phyloP scores from a whole-genome alignment of 2,113 vertebrate species.

The Pterocles gutturalis region DNA sequence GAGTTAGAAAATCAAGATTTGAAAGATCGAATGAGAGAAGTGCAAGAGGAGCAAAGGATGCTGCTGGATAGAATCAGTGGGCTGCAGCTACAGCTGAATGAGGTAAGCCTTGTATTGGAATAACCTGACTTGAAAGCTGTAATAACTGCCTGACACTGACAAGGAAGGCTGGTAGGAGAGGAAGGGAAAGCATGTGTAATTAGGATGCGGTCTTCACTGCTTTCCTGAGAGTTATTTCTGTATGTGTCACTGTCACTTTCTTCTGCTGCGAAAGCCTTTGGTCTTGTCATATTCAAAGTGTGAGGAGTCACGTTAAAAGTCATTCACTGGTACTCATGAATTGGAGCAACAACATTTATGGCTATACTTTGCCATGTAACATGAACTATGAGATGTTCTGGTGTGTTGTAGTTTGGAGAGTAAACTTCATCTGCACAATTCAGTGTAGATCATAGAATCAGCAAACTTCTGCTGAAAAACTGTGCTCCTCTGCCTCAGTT shows the following conservation, averaged over 20 bases:
- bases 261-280: background rate
- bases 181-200: background rate
- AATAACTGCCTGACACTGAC: rapidly evolving
- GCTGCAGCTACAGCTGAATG: slow-evolving; percentile 88
- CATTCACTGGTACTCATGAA: background rate
- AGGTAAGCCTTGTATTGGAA: slow-evolving; percentile 73
- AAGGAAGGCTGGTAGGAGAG: background rate
- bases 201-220: background rate
- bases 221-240: background rate
- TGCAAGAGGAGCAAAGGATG: slow-evolving; percentile 88
- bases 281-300: rapidly evolving
- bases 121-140: background rate
- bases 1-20: slow-evolving; percentile 90
- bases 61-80: slow-evolving; percentile 87
- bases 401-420: background rate
- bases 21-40: slow-evolving; percentile 85
- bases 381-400: background rate
- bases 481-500: background rate
- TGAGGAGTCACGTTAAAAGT: rapidly evolving
- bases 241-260: background rate
- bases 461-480: background rate
- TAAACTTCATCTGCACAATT: background rate
- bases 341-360: background rate
- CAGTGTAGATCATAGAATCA: background rate
- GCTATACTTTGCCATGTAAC: background rate